These are phyloP conservation scores for Chrysopilus asiliformis DNA, from an alignment of 2,888 invertebrate genomes.

Conservation along the genomic window DNA sequence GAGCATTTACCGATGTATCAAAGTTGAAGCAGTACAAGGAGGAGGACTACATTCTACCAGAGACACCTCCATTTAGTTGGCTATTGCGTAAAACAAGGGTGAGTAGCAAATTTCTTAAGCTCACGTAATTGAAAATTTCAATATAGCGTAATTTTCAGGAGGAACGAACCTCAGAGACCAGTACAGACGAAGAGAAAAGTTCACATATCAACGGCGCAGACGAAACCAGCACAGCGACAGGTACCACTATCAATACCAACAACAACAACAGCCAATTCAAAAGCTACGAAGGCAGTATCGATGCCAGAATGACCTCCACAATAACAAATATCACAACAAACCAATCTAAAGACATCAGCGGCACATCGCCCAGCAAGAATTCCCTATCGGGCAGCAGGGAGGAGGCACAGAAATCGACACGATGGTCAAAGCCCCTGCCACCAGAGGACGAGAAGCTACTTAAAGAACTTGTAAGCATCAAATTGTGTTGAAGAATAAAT, in stretches of 20 bases:
- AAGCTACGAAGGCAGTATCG: no score
- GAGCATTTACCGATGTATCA: conserved; percentile 61
- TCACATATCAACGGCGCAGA: no score
- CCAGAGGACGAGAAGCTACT: conserved; percentile 33
- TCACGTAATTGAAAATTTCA: no score
- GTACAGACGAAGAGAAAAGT: no score
- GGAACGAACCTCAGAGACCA: no score
- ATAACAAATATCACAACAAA: no score
- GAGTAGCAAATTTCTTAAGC: not conserved
- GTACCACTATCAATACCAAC: no score
- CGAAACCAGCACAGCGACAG: no score
- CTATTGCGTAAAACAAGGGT: conserved; percentile 24
- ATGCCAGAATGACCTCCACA: no score
- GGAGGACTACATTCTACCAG: conserved; percentile 42
- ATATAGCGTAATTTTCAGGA: no score
- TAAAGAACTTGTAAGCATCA: conserved; percentile 26
- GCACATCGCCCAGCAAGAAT: conserved; percentile 25
- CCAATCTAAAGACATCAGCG: conserved; percentile 12
- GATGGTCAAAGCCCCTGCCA: conserved; percentile 16
- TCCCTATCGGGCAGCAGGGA: conserved; percentile 18
- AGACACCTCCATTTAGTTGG: conserved; percentile 55
- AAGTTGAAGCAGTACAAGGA: conserved; percentile 43
- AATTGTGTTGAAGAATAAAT: no score
- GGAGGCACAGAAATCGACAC: conserved; percentile 12
- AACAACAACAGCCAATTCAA: no score